Conservation (phyloP, 2,797 vertebrate genomes). For the Labroides dimidiatus region DNA sequence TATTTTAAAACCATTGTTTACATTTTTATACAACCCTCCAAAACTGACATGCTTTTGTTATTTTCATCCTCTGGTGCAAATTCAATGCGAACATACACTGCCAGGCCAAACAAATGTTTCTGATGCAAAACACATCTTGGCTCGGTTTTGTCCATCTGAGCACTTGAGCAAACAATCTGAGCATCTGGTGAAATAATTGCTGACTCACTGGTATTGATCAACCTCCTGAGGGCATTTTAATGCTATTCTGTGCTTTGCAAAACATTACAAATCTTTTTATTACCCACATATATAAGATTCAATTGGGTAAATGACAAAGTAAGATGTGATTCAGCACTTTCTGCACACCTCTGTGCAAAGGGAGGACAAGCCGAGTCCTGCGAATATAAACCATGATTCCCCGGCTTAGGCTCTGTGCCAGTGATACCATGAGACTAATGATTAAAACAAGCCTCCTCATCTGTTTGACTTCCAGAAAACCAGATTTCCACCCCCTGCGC, state of each 20-base stretch:
- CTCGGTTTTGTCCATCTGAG: slow-evolving; percentile 49
- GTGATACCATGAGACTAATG: slow-evolving; percentile 77
- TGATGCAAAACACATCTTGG: slow-evolving; percentile 58
- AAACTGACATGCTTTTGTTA: slow-evolving; percentile 62
- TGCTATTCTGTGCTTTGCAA: slow-evolving; percentile 5
- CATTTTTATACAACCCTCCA: slow-evolving; percentile 44
- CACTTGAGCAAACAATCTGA: slow-evolving; percentile 69
- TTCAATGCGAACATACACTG: slow-evolving; percentile 45
- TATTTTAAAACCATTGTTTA: slow-evolving; percentile 48
- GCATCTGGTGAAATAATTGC: slow-evolving; percentile 72
- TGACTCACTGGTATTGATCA: slow-evolving; percentile 63
- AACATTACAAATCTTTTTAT: slow-evolving; percentile 34
- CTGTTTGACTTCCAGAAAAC: slow-evolving; percentile 64
- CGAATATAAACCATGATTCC: slow-evolving; percentile 49
- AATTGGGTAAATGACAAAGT: slow-evolving; percentile 41
- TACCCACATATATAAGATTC: slow-evolving; percentile 26
- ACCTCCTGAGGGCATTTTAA: slow-evolving; percentile 39
- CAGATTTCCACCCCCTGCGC: slow-evolving; percentile 80
- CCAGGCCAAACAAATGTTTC: slow-evolving; percentile 66
- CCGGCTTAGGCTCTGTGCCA: slow-evolving; percentile 61
- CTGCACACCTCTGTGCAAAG: slow-evolving; percentile 46
- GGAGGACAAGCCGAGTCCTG: slow-evolving; percentile 36
- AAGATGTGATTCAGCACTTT: slow-evolving; percentile 13
- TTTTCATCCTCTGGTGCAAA: slow-evolving; percentile 61
- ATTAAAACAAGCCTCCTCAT: slow-evolving; percentile 80